Conservation (phyloP, 2,888 invertebrate species). For the Euproctis similis region DNA sequence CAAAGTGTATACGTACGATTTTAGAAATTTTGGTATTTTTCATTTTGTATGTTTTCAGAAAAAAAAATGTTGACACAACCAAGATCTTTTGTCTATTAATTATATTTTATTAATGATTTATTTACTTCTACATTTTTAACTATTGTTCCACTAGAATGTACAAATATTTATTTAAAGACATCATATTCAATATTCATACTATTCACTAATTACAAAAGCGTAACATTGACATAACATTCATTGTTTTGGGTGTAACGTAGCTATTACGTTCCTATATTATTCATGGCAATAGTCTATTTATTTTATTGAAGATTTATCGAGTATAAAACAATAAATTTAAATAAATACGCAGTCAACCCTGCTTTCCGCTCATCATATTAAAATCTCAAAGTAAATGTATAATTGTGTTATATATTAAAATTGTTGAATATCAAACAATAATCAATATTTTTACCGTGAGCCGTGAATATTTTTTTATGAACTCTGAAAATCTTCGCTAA, state of each 20-base stretch:
- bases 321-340: conserved; percentile 5
- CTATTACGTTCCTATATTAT: too few relatives aligned
- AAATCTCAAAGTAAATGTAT: too few relatives aligned
- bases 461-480: too few relatives aligned
- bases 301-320: conserved; percentile 2
- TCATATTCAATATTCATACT: too few relatives aligned
- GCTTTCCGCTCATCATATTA: conserved; percentile 28
- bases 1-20: conserved; percentile 48
- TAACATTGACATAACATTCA: conserved; percentile 15
- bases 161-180: conserved; percentile 9
- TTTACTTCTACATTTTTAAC: conserved; percentile 9
- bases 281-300: conserved; percentile 2
- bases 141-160: conserved; percentile 19
- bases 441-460: too few relatives aligned
- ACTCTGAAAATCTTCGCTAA: too few relatives aligned
- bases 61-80: conserved; percentile 48
- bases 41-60: conserved; percentile 22
- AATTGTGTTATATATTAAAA: too few relatives aligned
- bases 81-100: conserved; percentile 22
- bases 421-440: too few relatives aligned
- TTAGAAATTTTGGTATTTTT: conserved; percentile 11
- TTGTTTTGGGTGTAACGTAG: conserved; percentile 13
- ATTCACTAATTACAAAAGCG: conserved; percentile 22
- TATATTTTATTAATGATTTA: conserved; percentile 6
- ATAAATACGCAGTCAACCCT: conserved; percentile 33